Conservation (phyloP, 2,113 vertebrate genomes). For the Scomber colias region DNA sequence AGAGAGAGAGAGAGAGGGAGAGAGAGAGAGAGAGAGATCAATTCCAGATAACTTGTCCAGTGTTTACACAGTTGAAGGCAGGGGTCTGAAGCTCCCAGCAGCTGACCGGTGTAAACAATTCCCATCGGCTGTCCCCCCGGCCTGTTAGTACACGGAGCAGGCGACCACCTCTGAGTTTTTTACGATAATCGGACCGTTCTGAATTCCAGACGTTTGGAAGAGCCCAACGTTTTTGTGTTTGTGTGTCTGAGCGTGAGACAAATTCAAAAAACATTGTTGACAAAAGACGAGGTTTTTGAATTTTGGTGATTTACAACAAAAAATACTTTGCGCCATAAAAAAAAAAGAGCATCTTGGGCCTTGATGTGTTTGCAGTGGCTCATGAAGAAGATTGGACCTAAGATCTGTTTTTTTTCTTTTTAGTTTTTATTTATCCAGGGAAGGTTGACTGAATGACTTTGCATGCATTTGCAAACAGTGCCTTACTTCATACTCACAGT, state of each 20-base stretch:
- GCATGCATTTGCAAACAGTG: slow-evolving; percentile 25
- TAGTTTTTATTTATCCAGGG: slow-evolving; percentile 45
- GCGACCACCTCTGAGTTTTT: slow-evolving; percentile 71
- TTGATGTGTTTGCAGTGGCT: slow-evolving; percentile 44
- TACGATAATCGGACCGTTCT: slow-evolving; percentile 35
- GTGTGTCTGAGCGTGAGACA: slow-evolving; percentile 24
- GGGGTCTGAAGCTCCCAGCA: slow-evolving; percentile 32
- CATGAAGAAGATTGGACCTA: slow-evolving; percentile 29
- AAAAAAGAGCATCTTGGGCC: slow-evolving; percentile 36
- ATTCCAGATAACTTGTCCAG: slow-evolving; percentile 21
- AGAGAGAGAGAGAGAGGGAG: too few species aligned
- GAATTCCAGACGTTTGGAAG: slow-evolving; percentile 59
- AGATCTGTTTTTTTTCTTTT: slow-evolving; percentile 20
- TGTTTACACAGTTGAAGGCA: slow-evolving; percentile 34
- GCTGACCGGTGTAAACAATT: slow-evolving; percentile 58
- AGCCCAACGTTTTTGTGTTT: slow-evolving; percentile 17
- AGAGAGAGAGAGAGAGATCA: not conserved
- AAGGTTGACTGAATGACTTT: slow-evolving; percentile 33
- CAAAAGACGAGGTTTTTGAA: slow-evolving; percentile 24
- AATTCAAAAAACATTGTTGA: slow-evolving; percentile 45
- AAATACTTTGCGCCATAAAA: slow-evolving; percentile 47
- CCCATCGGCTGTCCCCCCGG: slow-evolving; percentile 41
- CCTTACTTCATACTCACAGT: slow-evolving; percentile 23
- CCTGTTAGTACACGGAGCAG: slow-evolving; percentile 38
- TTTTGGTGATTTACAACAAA: slow-evolving; percentile 43